These are phyloP conservation scores for Exephanes ischioxanthus DNA, from an alignment of 2,888 invertebrate genomes.

Conservation along the genomic window DNA sequence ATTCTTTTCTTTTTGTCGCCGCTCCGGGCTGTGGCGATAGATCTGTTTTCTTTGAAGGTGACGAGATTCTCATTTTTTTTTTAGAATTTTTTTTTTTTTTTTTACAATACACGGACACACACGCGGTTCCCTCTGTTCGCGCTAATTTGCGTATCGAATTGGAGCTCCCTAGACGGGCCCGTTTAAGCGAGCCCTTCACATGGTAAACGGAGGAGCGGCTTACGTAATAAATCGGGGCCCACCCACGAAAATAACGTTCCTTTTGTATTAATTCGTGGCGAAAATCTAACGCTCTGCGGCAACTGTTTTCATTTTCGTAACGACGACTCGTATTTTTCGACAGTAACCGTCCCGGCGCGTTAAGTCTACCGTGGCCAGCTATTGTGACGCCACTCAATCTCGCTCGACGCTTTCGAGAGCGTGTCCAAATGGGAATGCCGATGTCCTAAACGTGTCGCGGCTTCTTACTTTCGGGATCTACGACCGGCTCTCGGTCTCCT, in stretches of 20 bases:
- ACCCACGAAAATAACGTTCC: conserved; percentile 62
- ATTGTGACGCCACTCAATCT: conserved; percentile 67
- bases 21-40: conserved; percentile 22
- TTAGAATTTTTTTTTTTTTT: conserved; percentile 74
- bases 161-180: conserved; percentile 35
- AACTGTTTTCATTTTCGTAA: conserved; percentile 54
- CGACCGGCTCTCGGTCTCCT: conserved; percentile 57
- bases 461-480: conserved; percentile 62
- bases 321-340: conserved; percentile 34
- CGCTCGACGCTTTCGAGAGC: conserved; percentile 74
- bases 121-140: conserved; percentile 51
- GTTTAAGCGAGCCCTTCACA: conserved; percentile 65
- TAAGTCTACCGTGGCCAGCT: conserved; percentile 43
- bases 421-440: conserved; percentile 76
- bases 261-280: conserved; percentile 64
- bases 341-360: conserved; percentile 41
- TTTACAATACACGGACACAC: conserved; percentile 72
- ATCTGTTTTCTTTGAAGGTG: conserved; percentile 34
- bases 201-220: conserved; percentile 62
- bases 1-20: conserved; percentile 47
- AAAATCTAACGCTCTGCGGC: conserved; percentile 63
- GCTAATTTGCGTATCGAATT: conserved; percentile 70
- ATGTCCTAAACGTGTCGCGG: conserved; percentile 37
- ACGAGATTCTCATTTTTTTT: conserved; percentile 42
- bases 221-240: conserved; percentile 50